Evolutionary conservation across 2,888 invertebrate genomes (phyloP).

Genomic region (Lepidocyrtinus sp.): DNA sequence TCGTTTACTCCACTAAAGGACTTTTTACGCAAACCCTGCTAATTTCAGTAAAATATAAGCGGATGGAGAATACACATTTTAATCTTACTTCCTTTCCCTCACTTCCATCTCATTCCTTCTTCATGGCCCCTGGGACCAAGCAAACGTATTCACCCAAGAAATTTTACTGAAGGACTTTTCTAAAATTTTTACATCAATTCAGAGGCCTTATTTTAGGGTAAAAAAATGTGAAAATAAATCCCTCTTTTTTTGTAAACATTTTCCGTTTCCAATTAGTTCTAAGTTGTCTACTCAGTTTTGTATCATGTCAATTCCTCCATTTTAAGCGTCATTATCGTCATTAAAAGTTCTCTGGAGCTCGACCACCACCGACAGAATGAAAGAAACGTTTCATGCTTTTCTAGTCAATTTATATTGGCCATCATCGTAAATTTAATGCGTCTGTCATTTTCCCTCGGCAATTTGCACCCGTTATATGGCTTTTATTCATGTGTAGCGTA

Average conservation of each 20-base stretch:
- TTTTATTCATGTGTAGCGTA: not conserved
- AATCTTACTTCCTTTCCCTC: not conserved
- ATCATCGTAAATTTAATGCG: conserved; percentile 48
- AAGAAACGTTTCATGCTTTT: not conserved
- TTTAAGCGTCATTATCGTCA: conserved; percentile 9
- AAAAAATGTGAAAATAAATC: conserved; percentile 9
- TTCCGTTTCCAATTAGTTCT: not conserved
- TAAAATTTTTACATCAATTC: not conserved
- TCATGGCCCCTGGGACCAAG: not conserved
- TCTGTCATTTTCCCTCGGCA: conserved; percentile 40
- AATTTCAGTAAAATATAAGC: not conserved
- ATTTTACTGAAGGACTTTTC: not conserved
- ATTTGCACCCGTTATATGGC: not conserved
- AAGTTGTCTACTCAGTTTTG: not conserved
- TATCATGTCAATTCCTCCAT: not conserved
- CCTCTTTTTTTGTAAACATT: not conserved
- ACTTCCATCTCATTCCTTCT: not conserved
- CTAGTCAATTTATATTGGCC: conserved; percentile 22
- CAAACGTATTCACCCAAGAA: not conserved
- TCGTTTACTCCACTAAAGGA: too few relatives aligned
- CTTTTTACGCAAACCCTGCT: not conserved
- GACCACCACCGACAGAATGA: not conserved
- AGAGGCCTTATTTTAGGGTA: not conserved
- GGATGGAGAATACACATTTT: not conserved
- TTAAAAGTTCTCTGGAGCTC: conserved; percentile 6